A percentile compares a stretch with the other conserved stretches of the same genome.
These are phyloP conservation scores for Drosophila parthenogenetica DNA, from an alignment of 2,888 invertebrate species.

Conservation along the genomic window DNA sequence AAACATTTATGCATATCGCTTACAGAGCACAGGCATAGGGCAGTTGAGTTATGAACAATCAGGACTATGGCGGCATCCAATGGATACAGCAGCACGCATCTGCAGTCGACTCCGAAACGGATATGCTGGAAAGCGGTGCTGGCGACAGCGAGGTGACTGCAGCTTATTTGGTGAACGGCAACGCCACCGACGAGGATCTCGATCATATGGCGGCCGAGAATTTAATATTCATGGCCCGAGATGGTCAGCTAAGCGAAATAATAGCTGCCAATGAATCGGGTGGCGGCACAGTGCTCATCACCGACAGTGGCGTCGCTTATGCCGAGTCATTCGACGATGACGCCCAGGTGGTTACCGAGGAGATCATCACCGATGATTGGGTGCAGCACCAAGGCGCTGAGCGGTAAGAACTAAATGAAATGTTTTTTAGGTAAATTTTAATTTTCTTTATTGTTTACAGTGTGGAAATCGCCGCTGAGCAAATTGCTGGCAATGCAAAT, in stretches of 20 bases:
- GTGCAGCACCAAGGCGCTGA: constrained; percentile 90
- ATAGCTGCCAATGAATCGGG: constrained; percentile 72
- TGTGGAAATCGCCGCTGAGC: constrained; percentile 89
- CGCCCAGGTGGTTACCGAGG: constrained; percentile 91
- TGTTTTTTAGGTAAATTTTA: no score
- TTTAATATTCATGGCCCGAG: constrained; percentile 88
- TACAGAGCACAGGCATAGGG: constrained; percentile 43
- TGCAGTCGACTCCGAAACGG: constrained; percentile 68
- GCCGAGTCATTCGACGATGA: constrained; percentile 82
- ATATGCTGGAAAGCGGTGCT: constrained; percentile 65
- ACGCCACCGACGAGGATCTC: constrained; percentile 72
- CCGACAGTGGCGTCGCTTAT: constrained; percentile 66
- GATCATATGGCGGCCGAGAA: constrained; percentile 89
- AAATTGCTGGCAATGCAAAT: constrained; percentile 85
- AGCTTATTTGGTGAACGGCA: constrained; percentile 53
- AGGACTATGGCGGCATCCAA: constrained; percentile 78
- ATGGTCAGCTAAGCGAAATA: constrained; percentile 84
- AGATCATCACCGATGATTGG: constrained; percentile 93
- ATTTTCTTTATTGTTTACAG: constrained; percentile 81
- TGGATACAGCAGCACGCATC: constrained; percentile 80
- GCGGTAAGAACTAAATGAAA: constrained; percentile 85
- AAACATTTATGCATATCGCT: constrained; percentile 11
- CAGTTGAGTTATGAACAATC: constrained; percentile 71
- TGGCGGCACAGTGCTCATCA: constrained; percentile 70
- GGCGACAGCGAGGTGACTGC: constrained; percentile 54